These are phyloP conservation scores for Pantherophis alleghaniensis DNA, from an alignment of 2,797 vertebrate genomes.

Conservation along the genomic window DNA sequence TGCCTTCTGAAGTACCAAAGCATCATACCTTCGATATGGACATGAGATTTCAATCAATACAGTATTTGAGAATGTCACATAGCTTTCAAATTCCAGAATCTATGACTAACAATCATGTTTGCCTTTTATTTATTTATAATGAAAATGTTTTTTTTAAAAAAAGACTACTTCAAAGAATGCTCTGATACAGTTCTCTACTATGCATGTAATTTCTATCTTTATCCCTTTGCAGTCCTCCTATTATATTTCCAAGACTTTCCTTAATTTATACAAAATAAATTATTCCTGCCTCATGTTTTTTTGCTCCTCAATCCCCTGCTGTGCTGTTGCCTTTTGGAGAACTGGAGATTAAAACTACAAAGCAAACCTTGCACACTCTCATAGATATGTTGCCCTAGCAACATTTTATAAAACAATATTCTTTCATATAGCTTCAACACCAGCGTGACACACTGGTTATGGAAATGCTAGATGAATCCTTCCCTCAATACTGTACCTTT, in stretches of 20 bases:
- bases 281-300: not conserved
- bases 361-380: not conserved
- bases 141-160: not conserved
- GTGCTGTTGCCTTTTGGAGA: not conserved
- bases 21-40: not conserved
- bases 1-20: not conserved
- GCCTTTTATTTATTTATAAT: not conserved
- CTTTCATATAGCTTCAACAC: not conserved
- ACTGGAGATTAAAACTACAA: not conserved
- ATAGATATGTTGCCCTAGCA: conserved; percentile 1
- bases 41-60: not conserved
- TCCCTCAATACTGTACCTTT: not conserved
- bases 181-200: not conserved
- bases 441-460: not conserved
- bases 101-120: not conserved
- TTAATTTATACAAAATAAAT: not conserved
- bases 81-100: not conserved
- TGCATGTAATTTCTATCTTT: not conserved
- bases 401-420: not conserved
- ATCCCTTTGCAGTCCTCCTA: not conserved
- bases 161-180: not conserved
- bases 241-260: not conserved
- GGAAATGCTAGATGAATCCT: not conserved
- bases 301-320: not conserved
- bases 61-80: not conserved